A percentile compares a stretch with the other conserved stretches of the same genome.
Evolutionary conservation across 2,113 vertebrate species (phyloP).

Genomic region (Pampusana beccarii): DNA sequence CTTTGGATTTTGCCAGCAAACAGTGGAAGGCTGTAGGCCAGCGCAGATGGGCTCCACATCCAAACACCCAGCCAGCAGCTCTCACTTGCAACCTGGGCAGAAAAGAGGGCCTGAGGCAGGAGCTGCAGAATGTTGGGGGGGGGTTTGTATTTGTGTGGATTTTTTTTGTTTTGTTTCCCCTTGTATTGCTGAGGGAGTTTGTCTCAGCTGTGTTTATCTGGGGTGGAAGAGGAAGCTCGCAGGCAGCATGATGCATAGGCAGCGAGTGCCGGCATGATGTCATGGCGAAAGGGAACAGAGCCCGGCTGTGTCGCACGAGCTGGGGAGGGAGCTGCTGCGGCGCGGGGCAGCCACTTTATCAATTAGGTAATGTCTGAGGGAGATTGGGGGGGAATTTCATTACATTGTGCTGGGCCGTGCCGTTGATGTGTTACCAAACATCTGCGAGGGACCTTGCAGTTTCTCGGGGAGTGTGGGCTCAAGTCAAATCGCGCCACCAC

Average conservation of each 20-base stretch:
- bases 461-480: background rate
- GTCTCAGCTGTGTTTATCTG: slow-evolving; percentile 68
- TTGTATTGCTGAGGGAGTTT: slow-evolving; percentile 34
- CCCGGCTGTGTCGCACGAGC: slow-evolving; percentile 58
- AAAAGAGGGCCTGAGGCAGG: background rate
- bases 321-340: slow-evolving; percentile 49
- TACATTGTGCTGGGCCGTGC: slow-evolving; percentile 35
- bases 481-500: rapidly evolving
- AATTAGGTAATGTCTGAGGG: slow-evolving; percentile 82
- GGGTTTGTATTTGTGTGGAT: no score
- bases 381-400: slow-evolving; percentile 66
- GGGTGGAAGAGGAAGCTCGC: slow-evolving; percentile 71
- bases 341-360: slow-evolving; percentile 68
- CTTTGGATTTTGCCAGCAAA: background rate
- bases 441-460: slow-evolving; percentile 10
- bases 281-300: slow-evolving; percentile 73
- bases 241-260: slow-evolving; percentile 71
- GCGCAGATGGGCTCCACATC: background rate
- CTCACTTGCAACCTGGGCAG: background rate
- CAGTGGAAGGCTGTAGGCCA: background rate
- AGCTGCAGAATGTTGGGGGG: background rate
- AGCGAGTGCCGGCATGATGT: slow-evolving; percentile 71
- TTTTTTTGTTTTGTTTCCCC: background rate
- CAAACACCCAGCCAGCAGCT: background rate
- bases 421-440: slow-evolving; percentile 64